phyloP scores from a whole-genome alignment of 2,888 invertebrate species.

The Nycteola revayana region DNA sequence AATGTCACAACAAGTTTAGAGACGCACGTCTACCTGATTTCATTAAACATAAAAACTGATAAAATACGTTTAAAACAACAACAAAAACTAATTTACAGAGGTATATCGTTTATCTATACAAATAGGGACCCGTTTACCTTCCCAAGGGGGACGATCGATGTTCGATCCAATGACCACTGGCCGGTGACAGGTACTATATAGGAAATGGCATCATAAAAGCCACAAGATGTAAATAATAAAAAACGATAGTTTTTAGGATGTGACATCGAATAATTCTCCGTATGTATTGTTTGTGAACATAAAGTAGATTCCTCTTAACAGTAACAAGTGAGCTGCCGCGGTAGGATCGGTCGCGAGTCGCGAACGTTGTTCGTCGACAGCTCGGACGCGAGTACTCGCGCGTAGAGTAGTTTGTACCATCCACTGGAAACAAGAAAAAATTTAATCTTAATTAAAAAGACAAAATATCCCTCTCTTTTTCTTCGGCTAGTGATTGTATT shows the following conservation, averaged over 20 bases:
- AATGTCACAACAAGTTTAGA: conserved; percentile 44
- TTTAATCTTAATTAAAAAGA: neutral
- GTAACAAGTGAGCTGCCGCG: no score
- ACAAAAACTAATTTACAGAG: conserved; percentile 56
- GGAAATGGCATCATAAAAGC: no score
- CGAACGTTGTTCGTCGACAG: neutral
- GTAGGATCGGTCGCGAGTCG: neutral
- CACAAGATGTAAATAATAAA: no score
- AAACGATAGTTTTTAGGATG: no score
- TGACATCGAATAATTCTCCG: no score
- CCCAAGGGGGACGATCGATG: conserved; percentile 8
- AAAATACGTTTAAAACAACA: conserved; percentile 54
- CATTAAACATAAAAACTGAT: conserved; percentile 47
- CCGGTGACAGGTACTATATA: no score
- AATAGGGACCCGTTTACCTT: conserved; percentile 22
- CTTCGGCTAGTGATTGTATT: no score
- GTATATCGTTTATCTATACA: conserved; percentile 45
- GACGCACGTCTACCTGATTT: conserved; percentile 47
- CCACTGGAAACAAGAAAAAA: conserved; percentile 25
- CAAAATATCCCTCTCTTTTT: no score
- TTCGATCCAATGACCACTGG: no score
- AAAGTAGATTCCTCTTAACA: neutral
- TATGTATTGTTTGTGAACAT: neutral
- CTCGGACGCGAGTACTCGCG: conserved; percentile 1
- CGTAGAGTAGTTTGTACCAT: conserved; percentile 30